phyloP scores from a whole-genome alignment of 1,140 invertebrate species.

The Papilio polyxenes region DNA sequence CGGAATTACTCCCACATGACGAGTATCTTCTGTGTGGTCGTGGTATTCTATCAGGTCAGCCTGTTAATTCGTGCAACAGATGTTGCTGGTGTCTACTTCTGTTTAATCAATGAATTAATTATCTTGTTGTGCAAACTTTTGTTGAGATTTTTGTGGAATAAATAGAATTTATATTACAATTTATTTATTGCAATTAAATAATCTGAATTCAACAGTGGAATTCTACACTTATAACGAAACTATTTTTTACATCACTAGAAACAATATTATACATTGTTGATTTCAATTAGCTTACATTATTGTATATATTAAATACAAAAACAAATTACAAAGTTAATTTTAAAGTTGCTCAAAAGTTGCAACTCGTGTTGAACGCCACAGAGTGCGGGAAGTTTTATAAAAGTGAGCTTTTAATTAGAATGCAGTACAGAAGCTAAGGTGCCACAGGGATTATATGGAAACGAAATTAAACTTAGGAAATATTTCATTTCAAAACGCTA shows the following conservation, averaged over 20 bases:
- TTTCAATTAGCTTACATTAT: constrained; percentile 6
- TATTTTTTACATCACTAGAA: background rate
- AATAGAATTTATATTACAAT: background rate
- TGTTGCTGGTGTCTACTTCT: no score
- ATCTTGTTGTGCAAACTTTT: background rate
- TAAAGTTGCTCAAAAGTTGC: constrained; percentile 10
- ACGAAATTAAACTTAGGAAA: background rate
- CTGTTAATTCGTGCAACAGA: no score
- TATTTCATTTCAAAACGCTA: background rate
- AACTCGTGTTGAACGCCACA: constrained; percentile 2
- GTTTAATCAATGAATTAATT: no score
- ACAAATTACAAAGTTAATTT: constrained; percentile 25
- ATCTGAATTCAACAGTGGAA: no score
- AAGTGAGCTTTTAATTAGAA: constrained; percentile 25
- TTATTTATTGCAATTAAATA: background rate
- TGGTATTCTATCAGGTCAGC: no score
- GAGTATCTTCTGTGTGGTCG: no score
- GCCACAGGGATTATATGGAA: background rate
- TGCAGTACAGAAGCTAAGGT: constrained; percentile 15
- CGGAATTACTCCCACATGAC: no score
- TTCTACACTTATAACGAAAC: no score
- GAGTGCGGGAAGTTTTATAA: background rate
- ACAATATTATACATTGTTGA: background rate
- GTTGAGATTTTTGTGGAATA: background rate
- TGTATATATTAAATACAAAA: background rate